Conservation (phyloP, 2,888 invertebrate genomes). For the Leptothorax acervorum region DNA sequence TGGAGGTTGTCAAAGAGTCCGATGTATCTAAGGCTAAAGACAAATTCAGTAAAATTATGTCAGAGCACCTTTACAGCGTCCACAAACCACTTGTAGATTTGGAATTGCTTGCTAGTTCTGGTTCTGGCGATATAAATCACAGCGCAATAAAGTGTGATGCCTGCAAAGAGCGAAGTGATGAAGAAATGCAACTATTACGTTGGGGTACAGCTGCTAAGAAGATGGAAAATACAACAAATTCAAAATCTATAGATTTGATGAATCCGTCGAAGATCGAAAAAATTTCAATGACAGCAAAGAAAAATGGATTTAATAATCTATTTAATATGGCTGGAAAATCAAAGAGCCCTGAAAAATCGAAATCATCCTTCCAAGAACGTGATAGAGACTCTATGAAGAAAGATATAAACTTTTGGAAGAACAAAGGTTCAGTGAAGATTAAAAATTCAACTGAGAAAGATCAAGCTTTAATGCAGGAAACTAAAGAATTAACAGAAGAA, state of each 20-base stretch:
- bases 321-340: constrained; percentile 76
- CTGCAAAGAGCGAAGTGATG: constrained; percentile 68
- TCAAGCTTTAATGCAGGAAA: neutral
- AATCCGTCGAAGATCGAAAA: constrained; percentile 56
- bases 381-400: neutral
- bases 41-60: constrained; percentile 81
- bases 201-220: constrained; percentile 70
- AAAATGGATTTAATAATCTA: constrained; percentile 77
- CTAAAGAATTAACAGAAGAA: constrained; percentile 4
- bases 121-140: constrained; percentile 77
- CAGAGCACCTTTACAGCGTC: constrained; percentile 85
- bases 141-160: constrained; percentile 79
- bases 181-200: constrained; percentile 73
- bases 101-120: constrained; percentile 77
- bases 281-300: constrained; percentile 68
- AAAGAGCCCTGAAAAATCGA: constrained; percentile 52
- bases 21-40: constrained; percentile 78
- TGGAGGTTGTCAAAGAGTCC: constrained; percentile 83
- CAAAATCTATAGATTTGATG: neutral
- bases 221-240: constrained; percentile 55
- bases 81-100: constrained; percentile 81
- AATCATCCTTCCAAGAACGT: constrained; percentile 4
- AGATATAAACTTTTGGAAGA: neutral
- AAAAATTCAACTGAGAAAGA: neutral
- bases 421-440: neutral